A percentile compares a stretch with the other conserved stretches of the same genome.
These are phyloP conservation scores for Atta colombica DNA, from an alignment of 1,140 invertebrate genomes.

Conservation along the genomic window DNA sequence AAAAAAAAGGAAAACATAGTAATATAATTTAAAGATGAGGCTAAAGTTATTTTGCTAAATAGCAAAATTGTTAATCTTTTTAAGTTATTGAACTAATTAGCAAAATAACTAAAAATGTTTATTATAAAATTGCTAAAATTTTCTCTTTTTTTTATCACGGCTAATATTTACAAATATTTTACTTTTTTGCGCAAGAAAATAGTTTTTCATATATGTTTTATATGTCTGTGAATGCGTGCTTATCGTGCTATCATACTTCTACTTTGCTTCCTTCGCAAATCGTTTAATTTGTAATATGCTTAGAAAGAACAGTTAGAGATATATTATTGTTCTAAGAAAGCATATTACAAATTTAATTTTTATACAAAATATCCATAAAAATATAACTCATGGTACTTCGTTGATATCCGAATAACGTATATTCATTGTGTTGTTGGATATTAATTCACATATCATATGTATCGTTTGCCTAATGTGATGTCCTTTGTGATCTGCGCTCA, in stretches of 20 bases:
- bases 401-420: neutral
- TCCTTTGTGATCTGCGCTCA: constrained; percentile 84
- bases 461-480: constrained; percentile 78
- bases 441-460: constrained; percentile 47
- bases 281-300: constrained; percentile 12
- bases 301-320: neutral
- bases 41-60: neutral
- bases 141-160: neutral
- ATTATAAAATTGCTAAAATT: neutral
- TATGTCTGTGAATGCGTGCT: neutral
- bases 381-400: constrained; percentile 35
- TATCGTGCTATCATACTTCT: neutral
- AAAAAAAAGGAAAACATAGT: neutral
- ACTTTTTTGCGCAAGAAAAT: neutral
- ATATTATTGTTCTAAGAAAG: neutral
- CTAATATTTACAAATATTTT: constrained; percentile 1
- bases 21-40: neutral
- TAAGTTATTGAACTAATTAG: neutral
- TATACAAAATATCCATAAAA: neutral
- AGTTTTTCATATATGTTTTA: neutral
- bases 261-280: neutral
- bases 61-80: too few species aligned
- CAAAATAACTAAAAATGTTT: neutral
- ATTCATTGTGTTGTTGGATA: constrained; percentile 17
- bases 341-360: constrained; percentile 4